Percentiles rank a stretch among this genome's conserved stretches.
phyloP scores from a whole-genome alignment of 1,140 invertebrate genomes.

The Caerostris extrusa region DNA sequence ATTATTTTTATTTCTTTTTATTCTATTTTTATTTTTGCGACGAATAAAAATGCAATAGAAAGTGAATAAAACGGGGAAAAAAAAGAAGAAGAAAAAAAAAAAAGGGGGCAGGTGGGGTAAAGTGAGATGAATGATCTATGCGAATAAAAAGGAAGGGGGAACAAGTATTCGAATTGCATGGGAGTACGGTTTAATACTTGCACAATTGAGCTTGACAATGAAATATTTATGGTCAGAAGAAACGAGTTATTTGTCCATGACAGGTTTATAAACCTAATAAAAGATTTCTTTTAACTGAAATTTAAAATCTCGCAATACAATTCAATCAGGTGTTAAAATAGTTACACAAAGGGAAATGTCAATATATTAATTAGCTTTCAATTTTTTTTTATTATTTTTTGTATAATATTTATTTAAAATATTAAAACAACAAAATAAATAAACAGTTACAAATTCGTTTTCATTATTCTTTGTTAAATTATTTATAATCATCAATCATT shows the following conservation, averaged over 20 bases:
- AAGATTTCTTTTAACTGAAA: not conserved
- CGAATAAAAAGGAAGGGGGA: constrained; percentile 37
- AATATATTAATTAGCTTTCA: constrained; percentile 10
- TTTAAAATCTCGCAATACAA: constrained; percentile 12
- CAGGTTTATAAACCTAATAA: constrained; percentile 21
- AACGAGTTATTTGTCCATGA: constrained; percentile 48
- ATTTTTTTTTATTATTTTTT: too few species aligned
- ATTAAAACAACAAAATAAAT: too few species aligned
- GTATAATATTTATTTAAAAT: too few species aligned
- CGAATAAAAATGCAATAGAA: constrained; percentile 62
- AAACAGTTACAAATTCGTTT: too few species aligned
- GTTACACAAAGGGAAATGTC: not conserved
- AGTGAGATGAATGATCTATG: constrained; percentile 61
- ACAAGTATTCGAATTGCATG: constrained; percentile 18
- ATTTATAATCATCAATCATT: too few species aligned
- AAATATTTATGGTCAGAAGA: constrained; percentile 54
- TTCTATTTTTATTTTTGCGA: constrained; percentile 10
- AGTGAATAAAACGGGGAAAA: not conserved
- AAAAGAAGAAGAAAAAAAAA: constrained; percentile 17
- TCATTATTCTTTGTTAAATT: too few species aligned
- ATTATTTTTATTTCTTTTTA: constrained; percentile 26
- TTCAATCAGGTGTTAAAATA: not conserved
- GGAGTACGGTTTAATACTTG: constrained; percentile 41
- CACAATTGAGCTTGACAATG: constrained; percentile 49
- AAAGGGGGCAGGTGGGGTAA: constrained; percentile 27